These are phyloP conservation scores for Pterobdella sp. DNA, from an alignment of 2,888 invertebrate genomes.

Conservation along the genomic window DNA sequence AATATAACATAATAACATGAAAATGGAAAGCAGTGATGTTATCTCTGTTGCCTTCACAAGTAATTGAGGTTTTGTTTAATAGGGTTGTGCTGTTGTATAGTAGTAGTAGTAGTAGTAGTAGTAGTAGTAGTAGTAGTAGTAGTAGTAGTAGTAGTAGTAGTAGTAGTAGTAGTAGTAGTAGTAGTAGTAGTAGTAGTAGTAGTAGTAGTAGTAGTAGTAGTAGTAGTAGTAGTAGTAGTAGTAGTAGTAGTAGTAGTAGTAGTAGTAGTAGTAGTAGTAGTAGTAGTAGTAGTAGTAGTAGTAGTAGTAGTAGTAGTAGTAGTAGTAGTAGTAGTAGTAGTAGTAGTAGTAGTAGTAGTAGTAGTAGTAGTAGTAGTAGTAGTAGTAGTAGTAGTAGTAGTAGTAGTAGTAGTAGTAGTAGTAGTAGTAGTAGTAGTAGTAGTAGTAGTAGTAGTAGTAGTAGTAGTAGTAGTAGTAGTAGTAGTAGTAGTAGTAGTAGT, in stretches of 20 bases:
- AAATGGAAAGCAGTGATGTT: no score
- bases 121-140: background rate
- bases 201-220: conserved; percentile 13
- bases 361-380: background rate
- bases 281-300: no score
- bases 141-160: conserved; percentile 15
- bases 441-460: conserved; percentile 10
- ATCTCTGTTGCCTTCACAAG: no score
- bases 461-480: conserved; percentile 22
- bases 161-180: conserved; percentile 9
- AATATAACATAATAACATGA: no score
- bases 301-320: background rate
- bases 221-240: background rate
- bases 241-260: background rate
- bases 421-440: background rate
- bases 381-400: conserved; percentile 9
- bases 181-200: conserved; percentile 5
- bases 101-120: background rate
- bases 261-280: no score
- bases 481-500: conserved; percentile 22
- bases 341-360: background rate
- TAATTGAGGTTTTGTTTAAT: no score
- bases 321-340: background rate
- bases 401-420: conserved; percentile 13
- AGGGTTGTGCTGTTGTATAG: no score